Evolutionary conservation across 30 jellyfish, hydroid and myxozoan species (phyloP).

Genomic region (Cassiopea xamachana): DNA sequence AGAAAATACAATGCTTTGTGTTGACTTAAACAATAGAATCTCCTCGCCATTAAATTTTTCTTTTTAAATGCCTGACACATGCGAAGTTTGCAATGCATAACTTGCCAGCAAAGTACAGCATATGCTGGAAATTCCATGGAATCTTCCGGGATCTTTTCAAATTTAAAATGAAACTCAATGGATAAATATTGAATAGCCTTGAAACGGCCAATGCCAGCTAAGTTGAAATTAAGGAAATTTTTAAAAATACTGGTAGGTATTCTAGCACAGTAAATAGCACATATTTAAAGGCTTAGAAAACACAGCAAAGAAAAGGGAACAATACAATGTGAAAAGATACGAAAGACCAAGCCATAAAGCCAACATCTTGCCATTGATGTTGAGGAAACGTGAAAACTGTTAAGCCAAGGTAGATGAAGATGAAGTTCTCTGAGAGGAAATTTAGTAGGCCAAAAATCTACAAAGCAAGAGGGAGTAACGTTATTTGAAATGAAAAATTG

Average conservation of each 20-base stretch:
- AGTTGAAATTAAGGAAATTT: conserved; percentile 10
- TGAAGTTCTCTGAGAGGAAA: conserved; percentile 96
- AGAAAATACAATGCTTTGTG: too few species aligned
- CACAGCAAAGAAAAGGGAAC: background rate
- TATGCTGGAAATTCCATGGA: conserved; percentile 95
- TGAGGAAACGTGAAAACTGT: conserved; percentile 94
- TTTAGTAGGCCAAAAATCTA: conserved; percentile 95
- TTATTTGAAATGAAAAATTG: too few species aligned
- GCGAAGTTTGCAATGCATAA: too few species aligned
- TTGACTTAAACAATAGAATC: too few species aligned
- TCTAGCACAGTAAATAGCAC: too few species aligned
- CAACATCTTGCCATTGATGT: conserved; percentile 97
- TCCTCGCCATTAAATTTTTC: too few species aligned
- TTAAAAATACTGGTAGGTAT: background rate
- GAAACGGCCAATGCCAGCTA: conserved; percentile 95
- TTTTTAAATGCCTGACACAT: too few species aligned
- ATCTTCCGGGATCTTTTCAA: conserved; percentile 81
- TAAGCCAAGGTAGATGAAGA: conserved; percentile 96
- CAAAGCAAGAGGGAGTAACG: background rate
- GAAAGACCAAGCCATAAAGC: conserved; percentile 95
- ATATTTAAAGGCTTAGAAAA: background rate
- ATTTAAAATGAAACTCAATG: conserved; percentile 91
- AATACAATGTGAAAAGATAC: conserved; percentile 76
- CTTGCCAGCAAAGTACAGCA: conserved; percentile 97
- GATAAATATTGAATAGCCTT: conserved; percentile 86